Base-by-base conservation (phyloP, 2,113 vertebrate genomes). In the Pollachius pollachius region DNA sequence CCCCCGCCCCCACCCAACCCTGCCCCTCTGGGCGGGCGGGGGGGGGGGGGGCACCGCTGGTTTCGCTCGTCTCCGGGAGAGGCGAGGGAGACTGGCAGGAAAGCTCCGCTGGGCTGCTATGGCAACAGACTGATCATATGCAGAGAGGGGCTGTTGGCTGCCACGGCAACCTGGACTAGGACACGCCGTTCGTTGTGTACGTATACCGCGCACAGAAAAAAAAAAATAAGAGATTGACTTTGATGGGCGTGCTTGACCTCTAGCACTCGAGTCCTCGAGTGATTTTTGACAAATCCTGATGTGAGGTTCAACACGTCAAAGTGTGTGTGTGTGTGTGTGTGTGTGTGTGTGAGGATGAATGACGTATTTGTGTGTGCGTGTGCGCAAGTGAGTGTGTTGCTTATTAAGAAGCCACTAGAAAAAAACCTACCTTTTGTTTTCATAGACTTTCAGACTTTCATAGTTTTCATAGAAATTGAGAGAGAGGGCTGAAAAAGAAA, bases 111-210 rank as follows among this genome's bases (percentile, higher is more conserved):
- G 69, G 79, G 91, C 84, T 91, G 88, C 90, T 86, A 93, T 92
- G 90, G 91, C 87, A 92, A 93, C 92, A 90, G 89, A 87, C 87
- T 79, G 82, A 88, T 91, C 83, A 70, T 82, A 88, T 88, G 88
- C 83, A 88, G 64, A 79, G 75, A 75, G 71, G 67, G 81, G 72
- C 60, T 77, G 85, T 74, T 68, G 80, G 86, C 84, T 84, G 74
- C 84, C 85, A 83, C 74, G 71, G 87, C 71, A 81, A 89, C 85
- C 66, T 68, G 70, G 76, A 77, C 41, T 48, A 48, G 81, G 81
- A 74, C 78, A 67, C 79, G 80, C 78, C 62, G 64, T 84, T 80
- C 65, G 72, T 70, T 56, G 17, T 48, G 41, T 48, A 48, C 12
- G 12, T 48, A 48, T 48, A 48, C 73, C 70, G 85, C 77, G 81